A percentile compares a stretch with the other conserved stretches of the same genome.
Evolutionary conservation across 1,140 invertebrate species (phyloP).

Genomic region (Ceratina calcarata): DNA sequence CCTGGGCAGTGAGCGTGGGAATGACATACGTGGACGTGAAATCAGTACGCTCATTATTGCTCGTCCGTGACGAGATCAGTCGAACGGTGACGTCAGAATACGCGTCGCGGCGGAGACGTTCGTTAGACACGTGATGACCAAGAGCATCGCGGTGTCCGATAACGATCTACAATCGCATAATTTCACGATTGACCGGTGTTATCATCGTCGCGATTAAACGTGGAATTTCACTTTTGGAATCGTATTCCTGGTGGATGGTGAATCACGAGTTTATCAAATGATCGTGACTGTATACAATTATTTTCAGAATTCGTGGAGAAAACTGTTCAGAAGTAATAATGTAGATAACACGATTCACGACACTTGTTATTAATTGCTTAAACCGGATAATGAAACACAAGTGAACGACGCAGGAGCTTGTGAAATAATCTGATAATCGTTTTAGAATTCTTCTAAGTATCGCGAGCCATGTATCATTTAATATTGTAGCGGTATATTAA

Average conservation of each 20-base stretch:
- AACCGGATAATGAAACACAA: too few relatives aligned
- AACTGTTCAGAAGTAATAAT: too few relatives aligned
- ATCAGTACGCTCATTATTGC: neutral
- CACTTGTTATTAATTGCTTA: too few relatives aligned
- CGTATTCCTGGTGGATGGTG: too few relatives aligned
- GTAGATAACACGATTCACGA: neutral
- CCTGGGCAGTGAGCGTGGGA: neutral
- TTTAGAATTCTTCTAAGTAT: constrained; percentile 1
- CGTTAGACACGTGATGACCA: neutral
- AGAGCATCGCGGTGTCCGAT: too few relatives aligned
- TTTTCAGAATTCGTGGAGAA: too few relatives aligned
- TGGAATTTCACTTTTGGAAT: too few relatives aligned
- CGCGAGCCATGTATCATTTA: neutral
- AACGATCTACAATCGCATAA: neutral
- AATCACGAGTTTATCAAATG: too few relatives aligned
- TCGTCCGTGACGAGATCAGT: neutral
- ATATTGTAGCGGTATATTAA: neutral
- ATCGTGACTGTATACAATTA: too few relatives aligned
- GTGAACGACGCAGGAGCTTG: neutral
- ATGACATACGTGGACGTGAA: neutral
- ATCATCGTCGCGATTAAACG: neutral
- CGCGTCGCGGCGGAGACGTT: neutral
- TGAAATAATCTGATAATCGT: neutral
- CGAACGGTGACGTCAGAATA: constrained; percentile 7
- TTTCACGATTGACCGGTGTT: neutral